Evolutionary conservation across 2,113 vertebrate genomes (phyloP).

Genomic region (Brevimyrus niger): DNA sequence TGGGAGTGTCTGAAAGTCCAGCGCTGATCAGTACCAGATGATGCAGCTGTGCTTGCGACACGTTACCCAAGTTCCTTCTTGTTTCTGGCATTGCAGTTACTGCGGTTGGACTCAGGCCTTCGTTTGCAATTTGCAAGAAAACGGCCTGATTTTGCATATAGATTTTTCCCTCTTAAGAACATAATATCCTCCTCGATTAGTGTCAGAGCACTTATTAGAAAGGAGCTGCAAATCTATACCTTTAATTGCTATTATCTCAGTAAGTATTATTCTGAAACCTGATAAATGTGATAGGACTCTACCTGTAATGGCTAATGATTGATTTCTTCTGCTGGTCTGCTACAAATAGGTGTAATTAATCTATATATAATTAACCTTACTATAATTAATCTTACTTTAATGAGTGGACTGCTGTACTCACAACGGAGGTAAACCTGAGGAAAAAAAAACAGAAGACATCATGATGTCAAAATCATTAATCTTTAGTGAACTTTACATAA

Average conservation of each 20-base stretch:
- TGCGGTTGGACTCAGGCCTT: neutral
- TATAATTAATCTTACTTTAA: neutral
- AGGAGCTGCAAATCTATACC: neutral
- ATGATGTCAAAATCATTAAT: neutral
- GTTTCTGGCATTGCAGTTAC: neutral
- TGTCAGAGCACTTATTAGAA: neutral
- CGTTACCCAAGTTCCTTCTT: neutral
- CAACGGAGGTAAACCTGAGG: neutral
- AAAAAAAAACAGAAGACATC: neutral
- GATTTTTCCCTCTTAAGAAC: neutral
- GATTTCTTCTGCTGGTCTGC: neutral
- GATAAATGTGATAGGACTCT: neutral
- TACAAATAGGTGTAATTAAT: neutral
- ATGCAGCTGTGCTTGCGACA: neutral
- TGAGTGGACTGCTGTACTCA: neutral
- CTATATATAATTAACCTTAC: neutral
- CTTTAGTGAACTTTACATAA: neutral
- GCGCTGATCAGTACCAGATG: conserved; percentile 16
- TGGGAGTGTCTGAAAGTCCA: neutral
- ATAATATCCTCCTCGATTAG: neutral
- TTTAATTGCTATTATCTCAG: neutral
- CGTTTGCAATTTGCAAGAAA: neutral
- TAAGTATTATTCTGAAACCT: neutral
- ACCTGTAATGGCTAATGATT: neutral
- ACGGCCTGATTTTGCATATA: neutral